Percentiles rank a stretch among this genome's conserved stretches.
phyloP scores from a whole-genome alignment of 2,797 vertebrate species.

The Pachyuromys duprasi region DNA sequence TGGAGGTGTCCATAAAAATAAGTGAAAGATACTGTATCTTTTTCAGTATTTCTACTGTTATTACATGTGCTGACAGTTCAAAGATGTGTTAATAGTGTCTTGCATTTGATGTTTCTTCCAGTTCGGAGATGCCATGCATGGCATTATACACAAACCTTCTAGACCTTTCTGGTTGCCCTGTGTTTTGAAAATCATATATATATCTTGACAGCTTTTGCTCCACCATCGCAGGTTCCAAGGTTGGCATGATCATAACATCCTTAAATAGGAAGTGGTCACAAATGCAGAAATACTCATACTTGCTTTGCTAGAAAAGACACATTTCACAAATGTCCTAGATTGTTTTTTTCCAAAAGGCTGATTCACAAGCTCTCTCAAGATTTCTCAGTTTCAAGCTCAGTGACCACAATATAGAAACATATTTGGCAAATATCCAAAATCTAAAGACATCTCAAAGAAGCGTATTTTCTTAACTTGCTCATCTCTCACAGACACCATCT shows the following conservation, averaged over 20 bases:
- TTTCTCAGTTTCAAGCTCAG: slow-evolving; percentile 52
- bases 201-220: slow-evolving; percentile 5
- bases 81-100: slow-evolving; percentile 48
- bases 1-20: background rate
- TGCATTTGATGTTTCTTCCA: slow-evolving; percentile 38
- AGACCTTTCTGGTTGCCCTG: background rate
- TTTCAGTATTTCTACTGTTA: background rate
- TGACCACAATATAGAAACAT: slow-evolving; percentile 24
- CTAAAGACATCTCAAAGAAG: slow-evolving; percentile 56
- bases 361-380: slow-evolving; percentile 48
- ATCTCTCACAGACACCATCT: background rate
- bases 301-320: slow-evolving; percentile 13
- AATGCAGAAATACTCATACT: slow-evolving; percentile 53
- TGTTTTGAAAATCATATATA: background rate
- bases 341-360: slow-evolving; percentile 60
- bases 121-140: background rate
- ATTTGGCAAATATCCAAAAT: slow-evolving; percentile 40
- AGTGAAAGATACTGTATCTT: background rate
- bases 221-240: background rate
- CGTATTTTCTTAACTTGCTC: slow-evolving; percentile 43
- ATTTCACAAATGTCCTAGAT: slow-evolving; percentile 51
- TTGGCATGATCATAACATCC: background rate
- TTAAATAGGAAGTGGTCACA: background rate
- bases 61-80: slow-evolving; percentile 11
- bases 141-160: background rate